Percentiles rank a stretch among this genome's conserved stretches.
Conservation (phyloP, 2,888 invertebrate species). For the Leucoptera coffeella region DNA sequence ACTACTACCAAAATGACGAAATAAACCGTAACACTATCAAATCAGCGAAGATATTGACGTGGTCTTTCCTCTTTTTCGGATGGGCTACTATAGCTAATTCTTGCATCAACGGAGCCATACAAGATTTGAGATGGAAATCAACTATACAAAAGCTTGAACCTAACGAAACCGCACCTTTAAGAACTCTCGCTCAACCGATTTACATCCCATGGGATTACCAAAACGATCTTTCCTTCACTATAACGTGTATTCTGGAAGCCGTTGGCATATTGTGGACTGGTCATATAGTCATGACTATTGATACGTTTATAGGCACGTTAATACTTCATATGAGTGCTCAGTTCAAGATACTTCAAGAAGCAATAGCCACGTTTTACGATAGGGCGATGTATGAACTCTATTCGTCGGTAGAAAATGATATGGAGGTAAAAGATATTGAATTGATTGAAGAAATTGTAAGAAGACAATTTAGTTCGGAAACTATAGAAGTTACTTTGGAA, state of each 20-base stretch:
- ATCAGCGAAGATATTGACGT: slow-evolving; percentile 22
- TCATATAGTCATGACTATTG: slow-evolving; percentile 39
- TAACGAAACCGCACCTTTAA: slow-evolving; percentile 14
- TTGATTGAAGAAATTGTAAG: slow-evolving; percentile 13
- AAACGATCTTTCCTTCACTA: slow-evolving; percentile 20
- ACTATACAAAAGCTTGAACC: slow-evolving; percentile 18
- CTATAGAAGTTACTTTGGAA: slow-evolving; percentile 24
- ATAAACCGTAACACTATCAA: slow-evolving; percentile 21
- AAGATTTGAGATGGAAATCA: slow-evolving; percentile 29
- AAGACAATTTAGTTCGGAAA: slow-evolving; percentile 14
- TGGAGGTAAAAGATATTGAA: slow-evolving; percentile 6
- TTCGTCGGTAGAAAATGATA: slow-evolving; percentile 10
- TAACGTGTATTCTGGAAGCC: slow-evolving; percentile 30
- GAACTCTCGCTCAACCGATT: slow-evolving; percentile 36
- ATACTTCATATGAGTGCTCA: slow-evolving; percentile 40
- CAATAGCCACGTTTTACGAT: slow-evolving; percentile 25
- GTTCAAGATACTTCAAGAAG: slow-evolving; percentile 28
- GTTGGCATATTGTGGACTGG: slow-evolving; percentile 39
- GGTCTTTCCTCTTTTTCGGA: slow-evolving; percentile 30
- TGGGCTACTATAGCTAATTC: slow-evolving; percentile 38
- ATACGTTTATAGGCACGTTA: slow-evolving; percentile 36
- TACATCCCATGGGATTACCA: slow-evolving; percentile 43
- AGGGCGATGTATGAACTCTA: slow-evolving; percentile 20
- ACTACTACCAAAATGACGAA: slow-evolving; percentile 27
- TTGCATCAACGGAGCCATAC: slow-evolving; percentile 27